Evolutionary conservation across 2,113 vertebrate genomes (phyloP).

Genomic region (Cryptotis parvus): DNA sequence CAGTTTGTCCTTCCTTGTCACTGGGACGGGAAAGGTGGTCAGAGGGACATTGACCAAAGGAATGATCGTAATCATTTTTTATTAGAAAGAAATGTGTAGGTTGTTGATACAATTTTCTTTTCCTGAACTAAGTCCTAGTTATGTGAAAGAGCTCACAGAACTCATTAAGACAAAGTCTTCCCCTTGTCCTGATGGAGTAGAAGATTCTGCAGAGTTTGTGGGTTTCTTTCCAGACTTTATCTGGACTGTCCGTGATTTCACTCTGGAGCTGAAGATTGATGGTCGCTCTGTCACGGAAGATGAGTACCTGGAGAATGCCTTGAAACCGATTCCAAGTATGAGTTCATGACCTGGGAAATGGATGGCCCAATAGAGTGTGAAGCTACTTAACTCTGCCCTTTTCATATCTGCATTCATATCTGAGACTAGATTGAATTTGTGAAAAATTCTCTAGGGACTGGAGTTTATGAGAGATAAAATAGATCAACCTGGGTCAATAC

Average conservation of each 20-base stretch:
- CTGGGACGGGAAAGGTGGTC: too few species aligned
- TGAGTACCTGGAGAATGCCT: slow-evolving; percentile 72
- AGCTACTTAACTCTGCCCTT: not conserved
- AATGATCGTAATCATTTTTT: not conserved
- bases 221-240: slow-evolving; percentile 78
- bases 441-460: not conserved
- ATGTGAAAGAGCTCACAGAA: slow-evolving; percentile 74
- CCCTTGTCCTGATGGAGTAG: not conserved
- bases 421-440: not conserved
- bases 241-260: slow-evolving; percentile 77
- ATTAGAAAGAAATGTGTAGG: slow-evolving; percentile 61
- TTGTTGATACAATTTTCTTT: slow-evolving; percentile 33
- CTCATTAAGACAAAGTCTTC: slow-evolving; percentile 61
- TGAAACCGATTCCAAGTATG: slow-evolving; percentile 61
- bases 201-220: slow-evolving; percentile 57
- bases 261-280: slow-evolving; percentile 59
- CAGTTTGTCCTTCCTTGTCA: too few species aligned
- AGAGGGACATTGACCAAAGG: not conserved
- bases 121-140: slow-evolving; percentile 44
- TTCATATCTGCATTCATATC: not conserved
- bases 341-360: not conserved
- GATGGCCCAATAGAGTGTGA: not conserved
- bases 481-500: too few species aligned
- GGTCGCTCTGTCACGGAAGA: slow-evolving; percentile 39
- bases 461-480: not conserved